Base-by-base conservation (phyloP, 2,888 invertebrate species). In the Ormia ochracea region DNA sequence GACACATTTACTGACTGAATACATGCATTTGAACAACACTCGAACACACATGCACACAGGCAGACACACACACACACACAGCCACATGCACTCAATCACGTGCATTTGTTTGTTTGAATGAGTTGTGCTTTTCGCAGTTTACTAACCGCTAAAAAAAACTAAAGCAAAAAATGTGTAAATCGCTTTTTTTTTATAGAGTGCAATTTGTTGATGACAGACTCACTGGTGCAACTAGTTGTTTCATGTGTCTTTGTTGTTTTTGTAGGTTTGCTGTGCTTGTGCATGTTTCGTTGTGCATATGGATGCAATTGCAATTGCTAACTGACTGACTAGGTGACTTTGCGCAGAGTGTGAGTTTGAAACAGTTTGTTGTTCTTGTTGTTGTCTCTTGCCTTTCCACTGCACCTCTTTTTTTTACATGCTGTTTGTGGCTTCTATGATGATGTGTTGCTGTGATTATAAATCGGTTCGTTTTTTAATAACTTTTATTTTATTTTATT, bases 401-500 rank as follows among this genome's bases (percentile, higher is more conserved):
- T 52, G 63, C 52, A 23, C 28, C 23, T 17, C 21, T 41, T 54
- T 59, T 10, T 52, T 17, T 41, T 74, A 19, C 58, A n/a, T n/a
- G n/a, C n/a, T n/a, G n/a, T 65, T 76, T 58, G 76, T 70, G 59
- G 58, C 54, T 54, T 76, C 36, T 78, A 56, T 43, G 72, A 76
- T 80, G 80, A 80, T 72, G 80, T 80, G 76, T 76, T 76, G 76
- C 68, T 36, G 76, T 76, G 80, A 76, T 80, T 76, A 68, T 72
- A 56, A 76, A 73, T 73, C 76, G 63, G 1, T 72, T 50, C 59
- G 33, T 68, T 72, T 52, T 69, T 76, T 66, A 41, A 38, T 19
- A n/a, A 10, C n/a, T n/a, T n/a, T n/a, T n/a, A n/a, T n/a, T n/a
- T n/a, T n/a, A n/a, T 21, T n/a, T 45, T 33, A 1, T 56, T 63